phyloP scores from a whole-genome alignment of 2,888 invertebrate species.

The Apamea crenata region DNA sequence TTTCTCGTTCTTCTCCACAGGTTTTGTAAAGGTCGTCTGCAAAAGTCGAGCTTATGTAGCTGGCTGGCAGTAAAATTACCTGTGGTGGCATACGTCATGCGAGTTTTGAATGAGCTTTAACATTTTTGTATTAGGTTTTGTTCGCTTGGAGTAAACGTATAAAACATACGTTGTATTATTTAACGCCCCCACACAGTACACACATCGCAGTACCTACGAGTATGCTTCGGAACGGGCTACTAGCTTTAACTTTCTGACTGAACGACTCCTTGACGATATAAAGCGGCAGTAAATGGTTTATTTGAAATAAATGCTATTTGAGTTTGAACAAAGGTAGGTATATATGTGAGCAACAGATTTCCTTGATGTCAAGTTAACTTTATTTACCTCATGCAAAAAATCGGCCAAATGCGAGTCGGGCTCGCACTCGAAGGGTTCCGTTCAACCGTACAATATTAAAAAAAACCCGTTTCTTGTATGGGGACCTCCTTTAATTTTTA shows the following conservation, averaged over 20 bases:
- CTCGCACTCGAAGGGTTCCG: too few relatives aligned
- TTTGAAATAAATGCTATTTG: not conserved
- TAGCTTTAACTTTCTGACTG: not conserved
- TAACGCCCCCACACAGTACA: too few relatives aligned
- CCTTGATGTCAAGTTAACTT: not conserved
- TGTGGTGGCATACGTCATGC: not conserved
- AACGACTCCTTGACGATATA: not conserved
- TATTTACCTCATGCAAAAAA: not conserved
- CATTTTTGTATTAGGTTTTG: too few relatives aligned
- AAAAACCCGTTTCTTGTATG: too few relatives aligned
- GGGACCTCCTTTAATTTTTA: too few relatives aligned
- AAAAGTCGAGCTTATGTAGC: not conserved
- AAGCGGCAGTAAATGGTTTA: not conserved
- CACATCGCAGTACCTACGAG: not conserved
- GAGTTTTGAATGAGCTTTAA: too few relatives aligned
- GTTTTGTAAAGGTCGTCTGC: not conserved
- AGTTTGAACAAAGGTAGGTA: not conserved
- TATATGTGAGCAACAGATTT: not conserved
- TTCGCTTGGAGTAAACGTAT: too few relatives aligned
- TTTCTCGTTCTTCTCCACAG: not conserved
- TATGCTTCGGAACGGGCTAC: not conserved
- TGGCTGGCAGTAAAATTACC: not conserved
- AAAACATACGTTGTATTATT: too few relatives aligned
- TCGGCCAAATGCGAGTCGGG: too few relatives aligned
- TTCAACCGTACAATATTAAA: too few relatives aligned